A percentile compares a stretch with the other conserved stretches of the same genome.
These are phyloP conservation scores for Mus spicilegus DNA, from an alignment of 2,113 vertebrate genomes.

Conservation along the genomic window DNA sequence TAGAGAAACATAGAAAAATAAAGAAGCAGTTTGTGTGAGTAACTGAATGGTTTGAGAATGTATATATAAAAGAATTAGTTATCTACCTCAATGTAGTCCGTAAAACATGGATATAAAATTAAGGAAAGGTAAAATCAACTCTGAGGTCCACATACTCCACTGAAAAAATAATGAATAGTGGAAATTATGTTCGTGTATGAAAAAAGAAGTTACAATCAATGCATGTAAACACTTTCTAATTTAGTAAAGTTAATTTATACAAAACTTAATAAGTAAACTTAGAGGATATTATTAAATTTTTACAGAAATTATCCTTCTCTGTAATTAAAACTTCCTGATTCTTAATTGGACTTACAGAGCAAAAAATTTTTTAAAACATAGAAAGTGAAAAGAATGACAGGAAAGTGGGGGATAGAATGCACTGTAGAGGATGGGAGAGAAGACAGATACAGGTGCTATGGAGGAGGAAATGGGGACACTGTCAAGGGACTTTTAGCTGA, in stretches of 20 bases:
- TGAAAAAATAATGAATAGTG: background rate
- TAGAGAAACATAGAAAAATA: background rate
- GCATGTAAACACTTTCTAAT: background rate
- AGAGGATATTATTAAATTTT: background rate
- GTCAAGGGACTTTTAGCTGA: background rate
- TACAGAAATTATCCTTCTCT: background rate
- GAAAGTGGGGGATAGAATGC: background rate
- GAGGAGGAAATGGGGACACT: too few species aligned
- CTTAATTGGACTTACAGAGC: background rate
- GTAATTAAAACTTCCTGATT: background rate
- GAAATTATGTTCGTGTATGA: background rate
- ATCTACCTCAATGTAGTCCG: background rate
- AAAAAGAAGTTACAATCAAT: background rate
- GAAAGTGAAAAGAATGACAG: background rate
- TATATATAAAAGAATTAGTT: background rate
- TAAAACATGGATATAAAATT: background rate
- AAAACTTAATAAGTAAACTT: background rate
- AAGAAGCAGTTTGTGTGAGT: background rate
- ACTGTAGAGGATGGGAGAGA: background rate
- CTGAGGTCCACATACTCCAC: background rate
- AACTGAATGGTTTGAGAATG: background rate
- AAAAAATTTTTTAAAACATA: background rate
- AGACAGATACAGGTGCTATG: too few species aligned
- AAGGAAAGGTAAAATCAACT: background rate
- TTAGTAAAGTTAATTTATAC: background rate